phyloP scores from a whole-genome alignment of 2,797 vertebrate genomes.

The Coendou prehensilis region DNA sequence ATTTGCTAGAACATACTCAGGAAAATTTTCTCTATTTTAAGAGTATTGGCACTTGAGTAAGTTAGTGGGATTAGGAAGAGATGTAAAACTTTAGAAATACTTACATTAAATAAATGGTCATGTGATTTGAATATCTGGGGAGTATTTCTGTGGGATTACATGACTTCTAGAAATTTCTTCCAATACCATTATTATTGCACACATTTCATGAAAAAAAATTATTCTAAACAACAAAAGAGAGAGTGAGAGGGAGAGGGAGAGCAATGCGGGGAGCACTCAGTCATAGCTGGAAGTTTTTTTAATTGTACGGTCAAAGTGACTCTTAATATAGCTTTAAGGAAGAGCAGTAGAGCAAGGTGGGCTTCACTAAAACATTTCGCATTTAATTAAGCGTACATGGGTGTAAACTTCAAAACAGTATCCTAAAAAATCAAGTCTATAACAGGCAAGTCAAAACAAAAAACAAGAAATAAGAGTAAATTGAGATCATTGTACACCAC shows the following conservation, averaged over 20 bases:
- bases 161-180: neutral
- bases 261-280: neutral
- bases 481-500: neutral
- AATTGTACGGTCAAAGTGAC: neutral
- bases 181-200: neutral
- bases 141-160: neutral
- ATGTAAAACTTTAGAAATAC: conserved; percentile 32
- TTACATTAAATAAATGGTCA: neutral
- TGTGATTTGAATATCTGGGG: neutral
- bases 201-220: neutral
- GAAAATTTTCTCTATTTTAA: neutral
- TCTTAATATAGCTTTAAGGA: neutral
- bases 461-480: neutral
- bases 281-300: neutral
- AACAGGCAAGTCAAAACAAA: neutral
- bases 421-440: neutral
- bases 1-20: neutral
- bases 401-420: neutral
- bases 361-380: neutral
- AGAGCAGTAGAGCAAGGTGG: neutral
- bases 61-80: neutral
- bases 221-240: neutral
- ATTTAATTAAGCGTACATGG: neutral
- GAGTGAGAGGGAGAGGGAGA: neutral
- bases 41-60: neutral